A percentile compares a stretch with the other conserved stretches of the same genome.
phyloP scores from a whole-genome alignment of 2,113 vertebrate species.

The Campylomormyrus tamandua region DNA sequence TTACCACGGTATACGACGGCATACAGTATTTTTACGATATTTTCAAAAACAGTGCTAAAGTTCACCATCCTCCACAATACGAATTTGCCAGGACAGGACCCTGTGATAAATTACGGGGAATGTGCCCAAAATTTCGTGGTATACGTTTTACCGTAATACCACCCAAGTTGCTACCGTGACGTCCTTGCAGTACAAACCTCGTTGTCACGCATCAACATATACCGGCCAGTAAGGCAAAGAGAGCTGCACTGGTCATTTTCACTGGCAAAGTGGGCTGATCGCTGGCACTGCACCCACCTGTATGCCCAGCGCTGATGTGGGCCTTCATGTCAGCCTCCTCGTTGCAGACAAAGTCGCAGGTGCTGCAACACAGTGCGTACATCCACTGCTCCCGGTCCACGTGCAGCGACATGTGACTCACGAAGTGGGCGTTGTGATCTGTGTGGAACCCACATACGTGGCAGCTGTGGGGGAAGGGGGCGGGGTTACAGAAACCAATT shows the following conservation, averaged over 20 bases:
- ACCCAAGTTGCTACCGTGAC: background rate
- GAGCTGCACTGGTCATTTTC: background rate
- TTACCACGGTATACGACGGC: background rate
- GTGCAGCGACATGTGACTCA: slow-evolving; percentile 98
- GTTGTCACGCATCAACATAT: background rate
- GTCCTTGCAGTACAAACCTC: background rate
- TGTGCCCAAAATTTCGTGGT: background rate
- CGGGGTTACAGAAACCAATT: background rate
- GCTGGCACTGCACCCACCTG: slow-evolving; percentile 61
- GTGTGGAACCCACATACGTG: slow-evolving; percentile 98
- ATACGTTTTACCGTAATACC: background rate
- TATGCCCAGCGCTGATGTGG: slow-evolving; percentile 79
- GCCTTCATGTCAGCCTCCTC: slow-evolving; percentile 91
- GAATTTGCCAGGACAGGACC: background rate
- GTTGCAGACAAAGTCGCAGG: slow-evolving; percentile 90
- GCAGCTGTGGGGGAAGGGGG: slow-evolving; percentile 65
- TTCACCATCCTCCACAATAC: background rate
- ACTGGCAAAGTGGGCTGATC: background rate
- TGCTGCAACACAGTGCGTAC: slow-evolving; percentile 95
- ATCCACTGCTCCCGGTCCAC: slow-evolving; percentile 99
- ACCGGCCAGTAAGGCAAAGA: background rate
- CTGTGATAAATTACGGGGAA: background rate
- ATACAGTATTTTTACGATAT: background rate
- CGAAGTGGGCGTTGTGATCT: slow-evolving; percentile 95
- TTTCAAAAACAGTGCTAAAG: background rate